Evolutionary conservation across 2,113 vertebrate genomes (phyloP).

Genomic region (Oenanthe oenanthe): DNA sequence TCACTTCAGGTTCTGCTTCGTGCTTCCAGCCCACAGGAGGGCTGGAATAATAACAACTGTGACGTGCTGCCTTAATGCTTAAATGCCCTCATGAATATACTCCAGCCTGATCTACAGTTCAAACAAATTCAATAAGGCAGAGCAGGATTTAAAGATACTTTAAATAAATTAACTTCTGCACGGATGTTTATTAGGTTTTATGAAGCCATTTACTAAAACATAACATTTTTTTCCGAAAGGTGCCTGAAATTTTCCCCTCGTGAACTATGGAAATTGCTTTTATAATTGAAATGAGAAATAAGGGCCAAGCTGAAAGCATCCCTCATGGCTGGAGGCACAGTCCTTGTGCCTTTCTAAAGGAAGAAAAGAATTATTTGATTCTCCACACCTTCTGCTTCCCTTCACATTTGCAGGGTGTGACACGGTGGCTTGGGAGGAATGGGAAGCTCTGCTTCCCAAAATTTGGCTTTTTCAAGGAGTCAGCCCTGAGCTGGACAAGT

Average conservation of each 20-base stretch:
- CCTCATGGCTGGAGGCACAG: not conserved
- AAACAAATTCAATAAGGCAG: conserved; percentile 32
- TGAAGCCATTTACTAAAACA: conserved; percentile 8
- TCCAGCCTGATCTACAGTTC: conserved; percentile 8
- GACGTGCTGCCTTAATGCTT: not conserved
- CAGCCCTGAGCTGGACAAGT: not conserved
- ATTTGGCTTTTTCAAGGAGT: not conserved
- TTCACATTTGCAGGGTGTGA: accelerated
- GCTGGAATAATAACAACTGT: not conserved
- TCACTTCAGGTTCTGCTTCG: not conserved
- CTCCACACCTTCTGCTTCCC: not conserved
- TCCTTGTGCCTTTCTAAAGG: not conserved
- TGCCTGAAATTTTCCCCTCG: not conserved
- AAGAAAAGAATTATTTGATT: not conserved
- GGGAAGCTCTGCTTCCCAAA: not conserved
- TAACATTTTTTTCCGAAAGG: conserved; percentile 26
- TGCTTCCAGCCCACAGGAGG: not conserved
- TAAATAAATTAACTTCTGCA: conserved; percentile 41
- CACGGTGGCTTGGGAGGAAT: not conserved
- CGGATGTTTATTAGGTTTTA: conserved; percentile 52
- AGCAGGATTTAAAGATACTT: conserved; percentile 38
- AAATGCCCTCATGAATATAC: not conserved
- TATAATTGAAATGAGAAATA: conserved; percentile 27
- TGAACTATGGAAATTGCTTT: conserved; percentile 11
- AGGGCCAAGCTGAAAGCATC: not conserved